Percentiles rank a stretch among this genome's conserved stretches.
These are phyloP conservation scores for Xestobium rufovillosum DNA, from an alignment of 2,888 invertebrate genomes.

Conservation along the genomic window DNA sequence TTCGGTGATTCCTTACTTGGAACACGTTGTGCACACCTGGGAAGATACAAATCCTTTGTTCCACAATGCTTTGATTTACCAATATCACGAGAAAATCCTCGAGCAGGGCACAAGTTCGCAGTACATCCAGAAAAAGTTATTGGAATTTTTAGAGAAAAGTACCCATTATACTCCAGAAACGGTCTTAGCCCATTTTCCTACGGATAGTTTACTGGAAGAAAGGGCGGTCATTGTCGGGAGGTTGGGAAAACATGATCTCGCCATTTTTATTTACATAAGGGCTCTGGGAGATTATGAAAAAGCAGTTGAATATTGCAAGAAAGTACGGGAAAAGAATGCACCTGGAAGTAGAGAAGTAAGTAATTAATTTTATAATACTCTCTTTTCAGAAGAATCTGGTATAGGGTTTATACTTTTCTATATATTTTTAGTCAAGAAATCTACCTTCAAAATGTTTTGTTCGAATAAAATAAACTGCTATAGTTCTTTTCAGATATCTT, in stretches of 20 bases:
- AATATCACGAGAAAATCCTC: slow-evolving; percentile 69
- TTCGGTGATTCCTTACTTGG: slow-evolving; percentile 86
- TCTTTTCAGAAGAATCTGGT: too few relatives aligned
- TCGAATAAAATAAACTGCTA: too few relatives aligned
- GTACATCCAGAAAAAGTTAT: slow-evolving; percentile 54
- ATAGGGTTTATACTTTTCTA: too few relatives aligned
- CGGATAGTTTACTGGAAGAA: slow-evolving; percentile 81
- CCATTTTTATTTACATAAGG: slow-evolving; percentile 85
- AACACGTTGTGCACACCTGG: slow-evolving; percentile 89
- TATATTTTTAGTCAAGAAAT: too few relatives aligned
- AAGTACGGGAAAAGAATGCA: slow-evolving; percentile 48
- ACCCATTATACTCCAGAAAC: slow-evolving; percentile 77
- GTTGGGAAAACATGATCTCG: slow-evolving; percentile 85
- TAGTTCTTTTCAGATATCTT: too few relatives aligned
- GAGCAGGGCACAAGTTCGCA: slow-evolving; percentile 45
- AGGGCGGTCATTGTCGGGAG: slow-evolving; percentile 90
- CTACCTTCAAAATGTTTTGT: too few relatives aligned
- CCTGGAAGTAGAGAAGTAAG: slow-evolving; percentile 18
- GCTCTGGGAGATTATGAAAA: slow-evolving; percentile 75
- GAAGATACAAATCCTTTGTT: slow-evolving; percentile 75
- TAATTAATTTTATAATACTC: too few relatives aligned
- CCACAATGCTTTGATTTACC: slow-evolving; percentile 85
- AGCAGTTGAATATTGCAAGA: slow-evolving; percentile 80
- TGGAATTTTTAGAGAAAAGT: slow-evolving; percentile 76
- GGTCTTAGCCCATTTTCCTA: slow-evolving; percentile 79